Percentiles rank a stretch among this genome's conserved stretches.
These are phyloP conservation scores for Tragelaphus strepsiceros DNA, from an alignment of 2,113 vertebrate genomes.

Conservation along the genomic window DNA sequence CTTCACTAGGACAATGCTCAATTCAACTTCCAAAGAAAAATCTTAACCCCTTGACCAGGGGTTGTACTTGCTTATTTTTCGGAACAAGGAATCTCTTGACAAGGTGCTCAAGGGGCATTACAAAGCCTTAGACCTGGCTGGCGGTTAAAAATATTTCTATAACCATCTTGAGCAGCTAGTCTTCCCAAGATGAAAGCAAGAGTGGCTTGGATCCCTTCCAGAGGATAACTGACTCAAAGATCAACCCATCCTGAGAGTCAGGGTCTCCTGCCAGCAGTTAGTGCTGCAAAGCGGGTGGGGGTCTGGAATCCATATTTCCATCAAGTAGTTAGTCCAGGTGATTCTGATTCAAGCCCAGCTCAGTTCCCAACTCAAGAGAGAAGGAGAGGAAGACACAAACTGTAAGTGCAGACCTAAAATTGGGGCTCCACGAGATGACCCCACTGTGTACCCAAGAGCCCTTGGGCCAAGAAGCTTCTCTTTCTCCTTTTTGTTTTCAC, in stretches of 20 bases:
- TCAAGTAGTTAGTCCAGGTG: not conserved
- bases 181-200: not conserved
- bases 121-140: conserved; percentile 5
- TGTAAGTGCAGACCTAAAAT: not conserved
- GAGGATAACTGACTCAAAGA: not conserved
- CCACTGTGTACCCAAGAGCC: not conserved
- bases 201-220: not conserved
- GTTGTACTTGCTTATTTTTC: not conserved
- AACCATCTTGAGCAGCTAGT: not conserved
- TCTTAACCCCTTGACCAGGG: not conserved
- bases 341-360: not conserved
- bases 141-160: conserved; percentile 55
- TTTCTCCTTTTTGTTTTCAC: not conserved
- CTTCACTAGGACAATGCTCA: not conserved
- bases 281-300: not conserved
- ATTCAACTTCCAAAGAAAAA: conserved; percentile 38
- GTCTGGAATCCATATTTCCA: not conserved
- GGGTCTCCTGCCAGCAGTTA: not conserved
- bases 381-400: not conserved
- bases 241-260: not conserved
- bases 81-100: conserved; percentile 31
- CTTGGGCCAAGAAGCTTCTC: not conserved
- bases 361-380: not conserved
- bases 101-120: not conserved
- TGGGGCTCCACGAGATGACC: not conserved